Conservation (phyloP, 2,797 vertebrate species). For the Coregonus suidteri region DNA sequence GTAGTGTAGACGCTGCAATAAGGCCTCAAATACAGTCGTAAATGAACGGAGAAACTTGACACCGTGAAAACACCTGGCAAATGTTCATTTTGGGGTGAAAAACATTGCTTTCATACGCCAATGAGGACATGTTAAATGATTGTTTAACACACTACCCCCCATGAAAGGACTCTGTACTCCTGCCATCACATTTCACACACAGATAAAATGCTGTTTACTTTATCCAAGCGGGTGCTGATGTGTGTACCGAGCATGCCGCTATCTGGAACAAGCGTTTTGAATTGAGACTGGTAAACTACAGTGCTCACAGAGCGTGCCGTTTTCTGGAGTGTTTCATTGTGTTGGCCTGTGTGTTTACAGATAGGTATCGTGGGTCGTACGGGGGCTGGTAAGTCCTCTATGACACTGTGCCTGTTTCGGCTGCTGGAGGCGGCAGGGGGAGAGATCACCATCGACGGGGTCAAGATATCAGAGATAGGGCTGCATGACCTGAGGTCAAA, state of each 20-base stretch:
- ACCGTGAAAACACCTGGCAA: too few species aligned
- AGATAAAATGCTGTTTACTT: too few species aligned
- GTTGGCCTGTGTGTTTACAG: constrained; percentile 61
- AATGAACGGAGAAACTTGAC: too few species aligned
- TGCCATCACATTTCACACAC: too few species aligned
- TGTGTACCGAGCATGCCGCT: too few species aligned
- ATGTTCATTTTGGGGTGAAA: too few species aligned
- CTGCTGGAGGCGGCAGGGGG: constrained; percentile 91
- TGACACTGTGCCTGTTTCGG: constrained; percentile 94
- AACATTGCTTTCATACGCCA: too few species aligned
- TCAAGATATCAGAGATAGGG: constrained; percentile 91
- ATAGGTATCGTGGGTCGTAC: constrained; percentile 96
- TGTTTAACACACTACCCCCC: too few species aligned
- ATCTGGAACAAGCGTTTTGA: neutral
- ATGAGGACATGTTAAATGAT: too few species aligned
- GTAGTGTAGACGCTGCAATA: neutral
- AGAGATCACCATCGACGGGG: constrained; percentile 87
- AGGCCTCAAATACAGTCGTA: neutral
- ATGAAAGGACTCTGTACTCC: too few species aligned
- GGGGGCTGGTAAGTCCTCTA: constrained; percentile 95
- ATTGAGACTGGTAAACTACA: neutral
- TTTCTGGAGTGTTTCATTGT: neutral
- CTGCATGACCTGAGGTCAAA: constrained; percentile 93
- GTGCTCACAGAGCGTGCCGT: neutral
- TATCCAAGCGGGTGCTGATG: too few species aligned